phyloP scores from a whole-genome alignment of 2,797 vertebrate species.

The Poecilia velifera region DNA sequence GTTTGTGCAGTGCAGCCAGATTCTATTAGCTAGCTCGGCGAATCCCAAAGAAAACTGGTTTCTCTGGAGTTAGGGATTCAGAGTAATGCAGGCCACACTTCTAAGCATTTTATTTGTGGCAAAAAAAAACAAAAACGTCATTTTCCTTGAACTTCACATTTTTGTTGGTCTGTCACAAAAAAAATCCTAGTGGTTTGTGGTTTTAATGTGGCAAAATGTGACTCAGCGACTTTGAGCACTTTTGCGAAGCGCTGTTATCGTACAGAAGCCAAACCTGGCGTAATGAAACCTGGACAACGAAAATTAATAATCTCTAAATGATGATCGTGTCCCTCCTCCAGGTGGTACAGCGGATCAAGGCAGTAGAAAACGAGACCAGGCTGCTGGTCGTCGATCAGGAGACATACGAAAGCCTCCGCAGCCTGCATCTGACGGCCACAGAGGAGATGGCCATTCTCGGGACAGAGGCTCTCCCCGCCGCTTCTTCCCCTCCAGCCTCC shows the following conservation, averaged over 20 bases:
- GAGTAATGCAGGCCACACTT: neutral
- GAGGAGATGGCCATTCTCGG: conserved; percentile 86
- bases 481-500: conserved; percentile 35
- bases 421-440: conserved; percentile 87
- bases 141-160: neutral
- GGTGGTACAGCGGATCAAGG: conserved; percentile 97
- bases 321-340: conserved; percentile 52
- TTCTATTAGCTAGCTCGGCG: neutral
- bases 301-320: neutral
- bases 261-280: neutral
- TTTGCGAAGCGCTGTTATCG: neutral
- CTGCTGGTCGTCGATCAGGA: conserved; percentile 93
- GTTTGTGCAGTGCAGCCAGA: neutral
- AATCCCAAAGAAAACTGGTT: neutral
- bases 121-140: neutral
- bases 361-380: conserved; percentile 86
- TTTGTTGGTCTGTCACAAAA: neutral
- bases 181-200: neutral
- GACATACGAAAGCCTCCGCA: conserved; percentile 88
- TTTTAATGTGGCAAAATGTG: neutral
- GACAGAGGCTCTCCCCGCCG: conserved; percentile 43
- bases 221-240: neutral
- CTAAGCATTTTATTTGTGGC: neutral
- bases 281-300: neutral
- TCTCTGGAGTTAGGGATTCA: neutral